Base-by-base conservation (phyloP, 2,113 vertebrate genomes). In the Galbula dea region DNA sequence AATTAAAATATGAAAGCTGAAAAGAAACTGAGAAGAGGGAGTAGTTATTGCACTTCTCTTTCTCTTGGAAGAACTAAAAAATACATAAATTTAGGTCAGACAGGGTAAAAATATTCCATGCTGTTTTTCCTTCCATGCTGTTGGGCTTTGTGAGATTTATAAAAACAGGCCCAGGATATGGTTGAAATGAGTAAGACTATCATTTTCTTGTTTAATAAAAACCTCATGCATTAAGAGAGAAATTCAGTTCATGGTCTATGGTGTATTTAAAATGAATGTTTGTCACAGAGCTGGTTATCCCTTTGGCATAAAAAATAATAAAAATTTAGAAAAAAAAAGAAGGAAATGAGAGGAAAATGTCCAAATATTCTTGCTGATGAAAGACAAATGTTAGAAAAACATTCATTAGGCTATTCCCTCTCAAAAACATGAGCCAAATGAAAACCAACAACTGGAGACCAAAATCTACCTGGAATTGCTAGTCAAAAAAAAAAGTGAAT, bases 41-140 rank as follows among this genome's bases (percentile, higher is more conserved):
- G 63, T 67, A 92, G 82, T 86, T 94, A 94, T 93, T 89, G 68
- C 73, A 67, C 72, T 93, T 92, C 43, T 94, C 59, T 82, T 79
- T 92, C 95, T 93, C 51, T 89, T 86, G 85, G 82, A 96, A 96
- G 89, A 93, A 71, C 72, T 95, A 71, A 94, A 94, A 92, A 88
- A 57, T 74, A 88, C 72, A 86, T 72, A 63, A 74, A 94, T 93
- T 85, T 96, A 94, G 78, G 84, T 96, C 87, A 94, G 82, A 86
- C 82, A 20, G 72, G 87, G 89, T 89, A 89, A 89, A 94, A 96
- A 94, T 95, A 95, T 91, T 92, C 78, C 72, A 83, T 51, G 59
- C 27, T 94, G 72, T 6, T 80, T 94, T 96, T 90, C 13, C 62
- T 91, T 89, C 85, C 57, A 80, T 59, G 82, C 46, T 89, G 11